These are phyloP conservation scores for Agelastica alni DNA, from an alignment of 2,888 invertebrate species.

Conservation along the genomic window DNA sequence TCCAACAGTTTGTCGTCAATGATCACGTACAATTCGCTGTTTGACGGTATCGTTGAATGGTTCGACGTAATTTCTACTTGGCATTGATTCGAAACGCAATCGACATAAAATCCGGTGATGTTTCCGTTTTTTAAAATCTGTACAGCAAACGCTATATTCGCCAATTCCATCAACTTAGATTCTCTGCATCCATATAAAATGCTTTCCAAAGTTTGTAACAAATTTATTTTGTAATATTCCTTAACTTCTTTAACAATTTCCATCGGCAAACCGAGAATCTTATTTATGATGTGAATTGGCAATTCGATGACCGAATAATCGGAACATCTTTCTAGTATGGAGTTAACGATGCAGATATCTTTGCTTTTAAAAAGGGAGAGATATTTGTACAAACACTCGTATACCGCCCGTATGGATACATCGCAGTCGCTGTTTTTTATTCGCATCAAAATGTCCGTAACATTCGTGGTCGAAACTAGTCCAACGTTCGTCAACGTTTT, in stretches of 20 bases:
- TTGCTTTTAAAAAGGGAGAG: neutral
- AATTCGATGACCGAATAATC: neutral
- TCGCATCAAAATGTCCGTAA: neutral
- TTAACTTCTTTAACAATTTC: neutral
- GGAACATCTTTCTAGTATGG: neutral
- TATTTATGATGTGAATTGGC: neutral
- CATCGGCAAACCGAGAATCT: neutral
- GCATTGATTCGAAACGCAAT: neutral
- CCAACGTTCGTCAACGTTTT: constrained; percentile 10
- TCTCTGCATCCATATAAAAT: neutral
- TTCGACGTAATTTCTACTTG: neutral
- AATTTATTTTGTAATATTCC: neutral
- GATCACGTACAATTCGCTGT: constrained; percentile 1
- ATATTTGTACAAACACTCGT: neutral
- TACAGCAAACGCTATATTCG: neutral
- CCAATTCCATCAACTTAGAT: neutral
- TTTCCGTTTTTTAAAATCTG: neutral
- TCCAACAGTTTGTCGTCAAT: constrained; percentile 10
- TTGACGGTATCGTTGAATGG: neutral
- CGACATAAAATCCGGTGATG: neutral
- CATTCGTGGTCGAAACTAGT: neutral
- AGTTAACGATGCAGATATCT: neutral
- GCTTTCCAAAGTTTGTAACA: neutral
- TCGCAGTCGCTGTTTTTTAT: neutral
- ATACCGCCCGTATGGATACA: neutral